Evolutionary conservation across 2,113 vertebrate species (phyloP).

Genomic region (Gobiocypris rarus): DNA sequence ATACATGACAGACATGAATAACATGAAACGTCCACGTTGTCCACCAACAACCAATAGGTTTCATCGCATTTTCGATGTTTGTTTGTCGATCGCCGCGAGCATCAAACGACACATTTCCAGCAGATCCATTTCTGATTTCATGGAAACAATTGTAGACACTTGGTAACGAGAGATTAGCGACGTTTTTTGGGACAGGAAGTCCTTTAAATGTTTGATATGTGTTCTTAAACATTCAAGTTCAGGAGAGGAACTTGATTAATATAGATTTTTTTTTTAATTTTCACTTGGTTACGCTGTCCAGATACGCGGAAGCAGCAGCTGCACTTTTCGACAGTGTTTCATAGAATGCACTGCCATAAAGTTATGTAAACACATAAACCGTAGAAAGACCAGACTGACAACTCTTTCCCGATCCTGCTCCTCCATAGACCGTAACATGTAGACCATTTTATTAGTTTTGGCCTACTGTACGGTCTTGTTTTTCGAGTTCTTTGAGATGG

Average conservation of each 20-base stretch:
- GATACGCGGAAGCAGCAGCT: conserved; percentile 14
- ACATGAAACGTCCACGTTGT: conserved; percentile 13
- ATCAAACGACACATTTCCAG: not conserved
- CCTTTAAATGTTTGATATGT: not conserved
- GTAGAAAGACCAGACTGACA: not conserved
- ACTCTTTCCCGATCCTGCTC: not conserved
- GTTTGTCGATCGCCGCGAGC: not conserved
- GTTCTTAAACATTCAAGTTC: not conserved
- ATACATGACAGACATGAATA: not conserved
- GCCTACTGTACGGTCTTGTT: conserved; percentile 9
- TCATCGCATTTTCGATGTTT: conserved; percentile 18
- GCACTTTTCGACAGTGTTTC: not conserved
- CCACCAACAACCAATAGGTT: not conserved
- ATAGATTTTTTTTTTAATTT: not conserved
- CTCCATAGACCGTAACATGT: not conserved
- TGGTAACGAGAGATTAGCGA: not conserved
- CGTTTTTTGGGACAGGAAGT: not conserved
- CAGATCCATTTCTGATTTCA: not conserved
- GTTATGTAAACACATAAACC: not conserved
- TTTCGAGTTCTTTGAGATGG: conserved; percentile 21
- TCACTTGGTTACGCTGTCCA: not conserved
- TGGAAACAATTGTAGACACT: not conserved
- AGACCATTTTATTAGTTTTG: too few relatives aligned
- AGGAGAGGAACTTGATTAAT: not conserved
- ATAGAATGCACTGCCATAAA: not conserved